These are phyloP conservation scores for Pedionomus torquatus DNA, from an alignment of 2,113 vertebrate species.

Conservation along the genomic window DNA sequence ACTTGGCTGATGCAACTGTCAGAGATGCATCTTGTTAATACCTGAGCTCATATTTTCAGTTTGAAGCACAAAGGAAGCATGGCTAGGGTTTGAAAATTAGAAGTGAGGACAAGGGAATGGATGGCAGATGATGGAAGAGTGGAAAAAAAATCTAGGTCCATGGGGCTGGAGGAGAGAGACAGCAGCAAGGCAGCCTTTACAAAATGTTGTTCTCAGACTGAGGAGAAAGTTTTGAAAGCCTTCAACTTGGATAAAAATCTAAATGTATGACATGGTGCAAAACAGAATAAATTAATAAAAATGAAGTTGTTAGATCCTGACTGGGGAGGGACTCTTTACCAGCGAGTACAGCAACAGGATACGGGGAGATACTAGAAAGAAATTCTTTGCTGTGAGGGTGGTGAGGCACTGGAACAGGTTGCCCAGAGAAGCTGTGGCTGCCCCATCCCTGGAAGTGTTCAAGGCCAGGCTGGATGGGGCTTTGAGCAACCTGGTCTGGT, in stretches of 20 bases:
- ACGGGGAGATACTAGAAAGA: no score
- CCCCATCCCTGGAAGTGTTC: no score
- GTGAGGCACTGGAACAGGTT: no score
- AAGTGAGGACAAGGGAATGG: neutral
- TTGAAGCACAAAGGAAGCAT: neutral
- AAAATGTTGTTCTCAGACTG: neutral
- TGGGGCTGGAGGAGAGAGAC: neutral
- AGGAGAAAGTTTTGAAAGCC: neutral
- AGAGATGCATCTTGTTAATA: no score
- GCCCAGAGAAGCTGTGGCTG: no score
- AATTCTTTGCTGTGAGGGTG: no score
- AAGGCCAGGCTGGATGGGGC: no score
- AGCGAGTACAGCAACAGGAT: no score
- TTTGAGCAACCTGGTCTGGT: no score
- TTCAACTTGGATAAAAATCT: neutral
- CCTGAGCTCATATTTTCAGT: neutral
- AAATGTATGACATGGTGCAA: neutral
- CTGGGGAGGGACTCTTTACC: no score
- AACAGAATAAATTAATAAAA: neutral
- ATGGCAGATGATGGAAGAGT: neutral
- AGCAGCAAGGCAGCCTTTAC: neutral
- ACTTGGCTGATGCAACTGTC: rapidly evolving
- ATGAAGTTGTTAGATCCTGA: neutral
- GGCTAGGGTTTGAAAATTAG: neutral
- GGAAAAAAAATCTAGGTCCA: rapidly evolving